Percentiles rank a stretch among this genome's conserved stretches.
Evolutionary conservation across 2,113 vertebrate species (phyloP).

Genomic region (Rafetus swinhoei): DNA sequence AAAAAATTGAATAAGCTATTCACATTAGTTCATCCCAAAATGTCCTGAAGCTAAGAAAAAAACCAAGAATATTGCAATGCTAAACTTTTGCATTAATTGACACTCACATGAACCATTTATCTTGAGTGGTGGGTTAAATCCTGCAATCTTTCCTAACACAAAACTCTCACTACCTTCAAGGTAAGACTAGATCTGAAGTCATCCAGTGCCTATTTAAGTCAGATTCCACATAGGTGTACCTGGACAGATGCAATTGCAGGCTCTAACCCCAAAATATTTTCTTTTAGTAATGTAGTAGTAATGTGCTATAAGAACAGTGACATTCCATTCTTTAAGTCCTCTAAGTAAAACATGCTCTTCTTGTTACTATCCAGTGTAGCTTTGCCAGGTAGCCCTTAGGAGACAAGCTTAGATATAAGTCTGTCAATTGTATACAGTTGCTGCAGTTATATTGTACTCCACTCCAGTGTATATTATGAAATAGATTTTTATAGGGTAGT

Average conservation of each 20-base stretch:
- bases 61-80: background rate
- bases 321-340: too few relatives aligned
- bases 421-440: background rate
- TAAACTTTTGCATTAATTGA: background rate
- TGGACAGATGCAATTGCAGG: background rate
- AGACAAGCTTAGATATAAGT: background rate
- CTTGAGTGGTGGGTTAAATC: background rate
- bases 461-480: background rate
- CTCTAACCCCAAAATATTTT: background rate
- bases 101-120: background rate
- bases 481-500: background rate
- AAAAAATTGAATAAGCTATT: background rate
- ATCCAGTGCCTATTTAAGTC: background rate
- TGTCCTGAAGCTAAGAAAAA: background rate
- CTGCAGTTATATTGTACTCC: background rate
- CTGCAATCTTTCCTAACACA: background rate
- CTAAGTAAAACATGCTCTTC: background rate
- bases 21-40: background rate
- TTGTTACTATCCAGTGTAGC: background rate
- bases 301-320: too few relatives aligned
- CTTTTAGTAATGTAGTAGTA: background rate
- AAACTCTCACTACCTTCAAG: background rate
- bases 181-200: background rate
- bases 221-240: fast-evolving
- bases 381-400: background rate